Conservation (phyloP, 2,888 invertebrate species). For the Nemotelus nigrinus region DNA sequence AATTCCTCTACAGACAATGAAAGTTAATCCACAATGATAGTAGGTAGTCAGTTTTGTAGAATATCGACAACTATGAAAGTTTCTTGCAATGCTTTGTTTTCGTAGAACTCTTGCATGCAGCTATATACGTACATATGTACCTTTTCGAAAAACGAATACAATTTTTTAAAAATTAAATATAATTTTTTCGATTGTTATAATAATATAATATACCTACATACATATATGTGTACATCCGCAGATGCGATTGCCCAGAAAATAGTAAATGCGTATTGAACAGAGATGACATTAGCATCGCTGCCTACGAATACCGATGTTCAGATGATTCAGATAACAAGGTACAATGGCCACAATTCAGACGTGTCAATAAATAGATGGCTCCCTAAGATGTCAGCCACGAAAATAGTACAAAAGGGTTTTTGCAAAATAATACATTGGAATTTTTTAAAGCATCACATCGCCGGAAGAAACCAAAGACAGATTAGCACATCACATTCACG, state of each 20-base stretch:
- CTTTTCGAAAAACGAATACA: too few species aligned
- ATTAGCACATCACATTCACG: neutral
- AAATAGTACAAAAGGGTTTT: neutral
- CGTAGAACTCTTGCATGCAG: too few species aligned
- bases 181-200: too few species aligned
- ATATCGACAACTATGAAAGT: too few species aligned
- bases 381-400: neutral
- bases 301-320: slow-evolving; percentile 35
- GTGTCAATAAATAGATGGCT: neutral
- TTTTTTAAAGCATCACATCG: neutral
- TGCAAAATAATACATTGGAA: neutral
- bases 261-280: neutral
- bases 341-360: slow-evolving; percentile 1
- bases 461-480: neutral
- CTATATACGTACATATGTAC: too few species aligned
- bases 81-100: too few species aligned
- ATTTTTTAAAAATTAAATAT: too few species aligned
- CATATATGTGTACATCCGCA: neutral
- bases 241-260: slow-evolving; percentile 32
- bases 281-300: slow-evolving; percentile 33
- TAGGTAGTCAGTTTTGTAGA: too few species aligned
- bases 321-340: neutral
- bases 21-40: too few species aligned
- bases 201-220: too few species aligned
- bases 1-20: too few species aligned